These are phyloP conservation scores for Blastomussa wellsi DNA, from an alignment of 92 coral and sea anemone species.

Conservation along the genomic window DNA sequence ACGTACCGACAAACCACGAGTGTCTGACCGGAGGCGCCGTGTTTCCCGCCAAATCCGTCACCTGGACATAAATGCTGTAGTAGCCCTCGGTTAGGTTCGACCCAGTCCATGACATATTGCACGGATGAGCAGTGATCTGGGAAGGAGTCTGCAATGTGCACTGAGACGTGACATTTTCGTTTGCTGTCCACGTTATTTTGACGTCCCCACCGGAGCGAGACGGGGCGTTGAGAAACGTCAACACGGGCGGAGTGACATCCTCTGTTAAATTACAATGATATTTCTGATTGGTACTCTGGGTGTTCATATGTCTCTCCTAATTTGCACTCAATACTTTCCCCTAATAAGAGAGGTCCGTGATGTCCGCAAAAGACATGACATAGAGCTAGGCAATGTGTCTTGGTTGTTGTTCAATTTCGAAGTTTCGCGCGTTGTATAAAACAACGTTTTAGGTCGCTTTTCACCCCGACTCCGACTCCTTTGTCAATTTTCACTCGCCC, in stretches of 20 bases:
- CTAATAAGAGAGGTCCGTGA: too few relatives aligned
- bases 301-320: too few relatives aligned
- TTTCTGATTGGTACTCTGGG: not conserved
- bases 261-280: constrained; percentile 33
- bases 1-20: constrained; percentile 86
- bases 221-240: constrained; percentile 58
- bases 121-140: constrained; percentile 61
- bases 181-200: constrained; percentile 73
- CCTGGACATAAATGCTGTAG: constrained; percentile 67
- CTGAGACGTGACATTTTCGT: constrained; percentile 69
- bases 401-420: too few relatives aligned
- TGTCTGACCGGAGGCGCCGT: constrained; percentile 71
- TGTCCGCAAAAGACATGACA: too few relatives aligned
- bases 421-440: too few relatives aligned
- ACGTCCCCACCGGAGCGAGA: constrained; percentile 57
- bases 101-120: constrained; percentile 67
- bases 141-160: constrained; percentile 76
- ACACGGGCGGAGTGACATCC: constrained; percentile 74
- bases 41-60: constrained; percentile 83
- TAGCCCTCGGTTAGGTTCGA: constrained; percentile 63
- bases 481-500: too few relatives aligned
- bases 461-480: too few relatives aligned
- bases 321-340: too few relatives aligned
- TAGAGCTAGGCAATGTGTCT: too few relatives aligned
- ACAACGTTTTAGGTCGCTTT: too few relatives aligned